Percentiles rank a stretch among this genome's conserved stretches.
These are phyloP conservation scores for Bombus breviceps DNA, from an alignment of 1,140 invertebrate genomes.

Conservation along the genomic window DNA sequence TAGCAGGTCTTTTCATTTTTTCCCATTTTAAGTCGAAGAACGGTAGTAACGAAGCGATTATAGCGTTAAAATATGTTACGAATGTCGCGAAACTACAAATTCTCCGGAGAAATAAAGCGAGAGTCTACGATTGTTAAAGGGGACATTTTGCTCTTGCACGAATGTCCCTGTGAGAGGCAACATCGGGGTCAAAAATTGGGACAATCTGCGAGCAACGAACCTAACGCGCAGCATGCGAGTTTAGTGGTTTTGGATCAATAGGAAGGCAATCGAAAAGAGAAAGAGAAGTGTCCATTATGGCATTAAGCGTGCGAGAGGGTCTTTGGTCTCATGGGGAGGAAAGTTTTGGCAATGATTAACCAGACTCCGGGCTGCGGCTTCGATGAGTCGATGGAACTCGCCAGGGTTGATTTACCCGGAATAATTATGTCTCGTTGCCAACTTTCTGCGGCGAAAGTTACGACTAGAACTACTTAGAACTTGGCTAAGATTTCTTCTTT, in stretches of 20 bases:
- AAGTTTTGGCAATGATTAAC: slow-evolving; percentile 80
- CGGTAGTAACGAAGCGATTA: neutral
- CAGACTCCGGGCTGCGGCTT: slow-evolving; percentile 57
- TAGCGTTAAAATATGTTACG: neutral
- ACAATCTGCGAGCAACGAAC: slow-evolving; percentile 1
- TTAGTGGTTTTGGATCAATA: slow-evolving; percentile 54
- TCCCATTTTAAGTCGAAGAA: no score
- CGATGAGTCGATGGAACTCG: slow-evolving; percentile 51
- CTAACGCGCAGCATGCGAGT: neutral
- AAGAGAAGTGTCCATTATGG: slow-evolving; percentile 73
- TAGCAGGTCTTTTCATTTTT: no score
- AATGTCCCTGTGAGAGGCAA: neutral
- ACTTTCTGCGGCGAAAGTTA: slow-evolving; percentile 21
- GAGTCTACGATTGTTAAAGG: neutral
- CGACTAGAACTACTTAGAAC: neutral
- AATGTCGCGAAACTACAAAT: neutral
- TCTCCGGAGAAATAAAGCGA: neutral
- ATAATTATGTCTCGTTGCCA: slow-evolving; percentile 52
- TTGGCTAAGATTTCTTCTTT: neutral
- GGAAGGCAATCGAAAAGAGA: slow-evolving; percentile 55
- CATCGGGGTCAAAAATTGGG: neutral
- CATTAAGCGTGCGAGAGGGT: slow-evolving; percentile 71
- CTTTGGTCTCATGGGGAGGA: slow-evolving; percentile 67
- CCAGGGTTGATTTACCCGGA: slow-evolving; percentile 49
- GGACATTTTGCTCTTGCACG: no score